A percentile compares a stretch with the other conserved stretches of the same genome.
These are phyloP conservation scores for Amaurobius ferox DNA, from an alignment of 2,888 invertebrate genomes.

Conservation along the genomic window DNA sequence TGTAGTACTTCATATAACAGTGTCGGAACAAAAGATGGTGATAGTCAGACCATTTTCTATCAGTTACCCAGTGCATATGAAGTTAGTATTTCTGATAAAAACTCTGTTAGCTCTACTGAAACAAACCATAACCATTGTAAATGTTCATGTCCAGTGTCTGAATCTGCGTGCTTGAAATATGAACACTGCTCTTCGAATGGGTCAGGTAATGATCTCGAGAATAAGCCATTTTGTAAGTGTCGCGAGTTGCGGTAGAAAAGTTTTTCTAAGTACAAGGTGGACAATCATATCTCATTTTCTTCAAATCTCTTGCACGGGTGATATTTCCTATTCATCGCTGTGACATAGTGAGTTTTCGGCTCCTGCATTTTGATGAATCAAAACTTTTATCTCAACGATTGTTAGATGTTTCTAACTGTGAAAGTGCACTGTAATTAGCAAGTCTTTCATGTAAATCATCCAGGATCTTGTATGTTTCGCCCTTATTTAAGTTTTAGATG, in stretches of 20 bases:
- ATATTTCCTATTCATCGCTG: conserved; percentile 40
- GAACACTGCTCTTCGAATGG: background rate
- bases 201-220: background rate
- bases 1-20: background rate
- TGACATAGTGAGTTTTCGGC: conserved; percentile 7
- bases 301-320: conserved; percentile 55
- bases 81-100: background rate
- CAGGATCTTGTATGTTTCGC: background rate
- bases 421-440: conserved; percentile 4
- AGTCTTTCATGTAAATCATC: background rate
- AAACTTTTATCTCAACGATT: conserved; percentile 15
- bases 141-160: conserved; percentile 26
- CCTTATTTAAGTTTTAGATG: no score
- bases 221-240: conserved; percentile 30
- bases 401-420: background rate
- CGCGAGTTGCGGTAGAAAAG: conserved; percentile 18
- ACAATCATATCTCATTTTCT: conserved; percentile 60
- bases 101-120: background rate
- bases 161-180: background rate
- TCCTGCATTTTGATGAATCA: conserved; percentile 7
- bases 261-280: conserved; percentile 28
- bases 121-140: background rate
- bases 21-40: background rate
- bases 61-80: background rate
- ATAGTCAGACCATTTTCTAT: background rate